Base-by-base conservation (phyloP, 2,113 vertebrate species). In the Falcunculus frontatus region DNA sequence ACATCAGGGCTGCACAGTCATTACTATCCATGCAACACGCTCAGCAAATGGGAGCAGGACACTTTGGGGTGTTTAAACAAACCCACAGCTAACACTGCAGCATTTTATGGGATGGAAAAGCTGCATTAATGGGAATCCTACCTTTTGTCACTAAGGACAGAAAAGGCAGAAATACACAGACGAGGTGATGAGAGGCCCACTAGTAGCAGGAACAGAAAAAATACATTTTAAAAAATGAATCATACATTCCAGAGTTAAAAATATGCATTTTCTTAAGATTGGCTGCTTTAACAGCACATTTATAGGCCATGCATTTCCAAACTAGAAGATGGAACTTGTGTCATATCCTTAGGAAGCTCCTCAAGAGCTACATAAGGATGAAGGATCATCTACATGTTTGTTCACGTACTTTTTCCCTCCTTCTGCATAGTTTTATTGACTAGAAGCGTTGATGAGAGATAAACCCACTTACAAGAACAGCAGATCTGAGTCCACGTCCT, bases 181-280 rank as follows among this genome's bases (percentile, higher is more conserved):
- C 37, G 89, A 87, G 41, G 64, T 75, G 68, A 77, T 56, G 47
- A 91, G 72, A 86, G 64, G 39, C 55, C 50, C 33, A 56, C 63
- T 68, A 50, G 63, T 21, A 87, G 65, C 62, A 64, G 53, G 11
- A 79, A 70, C 23, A 84, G 37, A 80, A 88, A 90, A 68, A 70
- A 62, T n/a, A n/a, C 3, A 11, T 75, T 62, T 64, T 10, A 5
- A 13, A 62, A 77, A 90, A 91, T 67, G 26, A 94, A 67, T 86
- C 55, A 84, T 56, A 63, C 33, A 55, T 90, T 91, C 73, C 79
- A 68, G 60, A 41, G 60, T 85, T 92, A 26, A 86, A 95, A 93
- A 84, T 55, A 88, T 0, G 13, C 33, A 27, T 41, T 81, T 35
- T 74, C 42, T 33, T 91, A 83, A 62, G 72, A 59, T 25, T 60